These are phyloP conservation scores for Drosophila monieri DNA, from an alignment of 2,888 invertebrate species.

Conservation along the genomic window DNA sequence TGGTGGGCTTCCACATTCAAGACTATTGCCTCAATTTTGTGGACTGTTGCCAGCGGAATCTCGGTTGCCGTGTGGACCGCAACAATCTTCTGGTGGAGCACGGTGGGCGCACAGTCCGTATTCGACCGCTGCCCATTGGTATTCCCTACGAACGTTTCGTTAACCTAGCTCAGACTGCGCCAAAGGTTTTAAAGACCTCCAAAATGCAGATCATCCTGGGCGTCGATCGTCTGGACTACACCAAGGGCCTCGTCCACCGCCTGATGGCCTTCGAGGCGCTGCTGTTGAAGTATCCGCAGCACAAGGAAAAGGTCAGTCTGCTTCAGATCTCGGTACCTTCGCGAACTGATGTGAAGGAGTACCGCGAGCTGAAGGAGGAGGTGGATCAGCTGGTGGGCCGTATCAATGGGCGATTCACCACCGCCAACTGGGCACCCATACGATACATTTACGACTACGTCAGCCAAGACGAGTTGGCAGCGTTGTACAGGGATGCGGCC, in stretches of 20 bases:
- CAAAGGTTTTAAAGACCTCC: slow-evolving; percentile 87
- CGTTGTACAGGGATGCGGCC: slow-evolving; percentile 93
- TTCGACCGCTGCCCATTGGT: slow-evolving; percentile 94
- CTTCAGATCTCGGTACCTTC: slow-evolving; percentile 95
- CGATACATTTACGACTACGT: slow-evolving; percentile 94
- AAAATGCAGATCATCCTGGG: slow-evolving; percentile 93
- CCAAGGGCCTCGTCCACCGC: slow-evolving; percentile 93
- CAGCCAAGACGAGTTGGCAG: slow-evolving; percentile 93
- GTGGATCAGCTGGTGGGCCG: slow-evolving; percentile 94
- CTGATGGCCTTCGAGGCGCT: slow-evolving; percentile 93
- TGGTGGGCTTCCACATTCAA: slow-evolving; percentile 96
- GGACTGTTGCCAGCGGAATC: slow-evolving; percentile 93
- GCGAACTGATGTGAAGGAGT: slow-evolving; percentile 94
- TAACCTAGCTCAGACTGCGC: slow-evolving; percentile 89
- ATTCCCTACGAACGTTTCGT: slow-evolving; percentile 95
- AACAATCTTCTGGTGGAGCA: slow-evolving; percentile 94
- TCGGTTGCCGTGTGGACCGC: slow-evolving; percentile 94
- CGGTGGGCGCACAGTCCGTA: slow-evolving; percentile 92
- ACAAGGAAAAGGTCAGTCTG: slow-evolving; percentile 91
- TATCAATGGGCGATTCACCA: slow-evolving; percentile 95
- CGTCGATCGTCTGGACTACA: slow-evolving; percentile 95
- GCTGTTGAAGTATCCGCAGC: slow-evolving; percentile 92
- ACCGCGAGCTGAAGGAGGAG: slow-evolving; percentile 94
- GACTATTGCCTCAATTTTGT: slow-evolving; percentile 96
- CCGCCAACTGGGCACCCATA: slow-evolving; percentile 96